phyloP scores from a whole-genome alignment of 2,113 vertebrate species.

The Irena cyanogastra region DNA sequence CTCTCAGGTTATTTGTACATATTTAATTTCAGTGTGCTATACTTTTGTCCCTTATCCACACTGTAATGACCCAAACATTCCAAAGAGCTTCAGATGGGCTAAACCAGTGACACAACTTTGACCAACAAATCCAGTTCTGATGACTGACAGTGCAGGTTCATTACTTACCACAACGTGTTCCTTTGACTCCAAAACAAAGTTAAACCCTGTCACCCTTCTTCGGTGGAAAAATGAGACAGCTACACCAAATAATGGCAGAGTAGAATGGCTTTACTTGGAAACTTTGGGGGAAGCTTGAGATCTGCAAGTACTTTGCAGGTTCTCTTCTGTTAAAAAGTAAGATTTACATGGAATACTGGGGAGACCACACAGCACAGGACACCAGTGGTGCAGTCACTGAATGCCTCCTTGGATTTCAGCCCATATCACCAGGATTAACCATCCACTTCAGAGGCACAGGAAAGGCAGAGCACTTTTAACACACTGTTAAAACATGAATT shows the following conservation, averaged over 20 bases:
- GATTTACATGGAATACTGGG: not conserved
- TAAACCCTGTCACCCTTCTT: not conserved
- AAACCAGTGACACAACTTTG: not conserved
- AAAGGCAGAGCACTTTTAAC: slow-evolving; percentile 39
- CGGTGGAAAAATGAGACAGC: not conserved
- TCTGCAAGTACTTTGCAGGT: not conserved
- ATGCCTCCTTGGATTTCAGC: not conserved
- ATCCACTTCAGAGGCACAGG: slow-evolving; percentile 42
- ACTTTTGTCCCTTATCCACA: not conserved
- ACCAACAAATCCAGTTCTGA: not conserved
- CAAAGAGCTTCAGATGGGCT: not conserved
- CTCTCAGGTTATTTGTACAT: not conserved
- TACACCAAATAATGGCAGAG: not conserved
- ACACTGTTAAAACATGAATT: not conserved
- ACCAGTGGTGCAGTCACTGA: not conserved
- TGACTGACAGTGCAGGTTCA: not conserved
- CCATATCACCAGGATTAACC: not conserved
- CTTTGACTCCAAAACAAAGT: not conserved
- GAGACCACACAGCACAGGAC: not conserved
- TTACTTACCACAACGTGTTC: accelerated
- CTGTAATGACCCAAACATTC: not conserved
- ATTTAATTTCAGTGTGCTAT: not conserved
- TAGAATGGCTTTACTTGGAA: slow-evolving; percentile 18
- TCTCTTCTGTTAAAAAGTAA: not conserved
- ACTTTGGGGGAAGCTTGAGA: slow-evolving; percentile 24